Base-by-base conservation (phyloP, 1,140 invertebrate genomes). In the Bacillus rossius region DNA sequence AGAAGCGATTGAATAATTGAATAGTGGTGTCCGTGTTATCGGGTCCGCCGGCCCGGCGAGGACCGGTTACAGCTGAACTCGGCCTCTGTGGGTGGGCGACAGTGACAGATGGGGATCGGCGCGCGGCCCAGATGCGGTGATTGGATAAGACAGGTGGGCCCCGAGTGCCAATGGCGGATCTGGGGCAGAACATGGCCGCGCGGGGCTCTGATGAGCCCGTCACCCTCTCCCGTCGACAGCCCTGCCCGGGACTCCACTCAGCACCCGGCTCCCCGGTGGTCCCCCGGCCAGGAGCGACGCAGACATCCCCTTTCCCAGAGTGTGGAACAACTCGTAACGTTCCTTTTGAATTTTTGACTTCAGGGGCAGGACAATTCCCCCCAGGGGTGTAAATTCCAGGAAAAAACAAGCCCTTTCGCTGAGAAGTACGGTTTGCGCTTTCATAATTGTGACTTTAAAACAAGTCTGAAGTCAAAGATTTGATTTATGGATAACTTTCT, bases 211-310 rank as follows among this genome's bases (percentile, higher is more conserved):
- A 19, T 17, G 17, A 23, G 22, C 45, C 29, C 45, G 45, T 1
- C 1, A 0, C 45, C 86, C 84, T 0, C 87, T 86, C 0, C 88
- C 86, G 14, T 86, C 88, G 84, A 86, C 89, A 66, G 86, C 86
- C 0, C 69, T 88, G 16, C 79, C 83, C 0, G 87, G n/a, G n/a
- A n/a, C n/a, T n/a, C n/a, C n/a, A n/a, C n/a, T n/a, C n/a, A n/a
- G n/a, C n/a, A n/a, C n/a, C 88, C 67, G 85, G 87, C 63, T 84
- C 84, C 10, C 86, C 85, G 8, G 83, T 85, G 20, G 82, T 84
- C 2, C 88, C 87, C 0, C 86, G 77, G 79, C n/a, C 77, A 78
- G 1, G 64, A 65, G 20, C 75, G 76, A 52, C n/a, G n/a, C n/a
- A n/a, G n/a, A n/a, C n/a, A n/a, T n/a, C n/a, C n/a, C n/a, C n/a